Evolutionary conservation across 2,888 invertebrate genomes (phyloP).

Genomic region (Zhengitettix transpicula): DNA sequence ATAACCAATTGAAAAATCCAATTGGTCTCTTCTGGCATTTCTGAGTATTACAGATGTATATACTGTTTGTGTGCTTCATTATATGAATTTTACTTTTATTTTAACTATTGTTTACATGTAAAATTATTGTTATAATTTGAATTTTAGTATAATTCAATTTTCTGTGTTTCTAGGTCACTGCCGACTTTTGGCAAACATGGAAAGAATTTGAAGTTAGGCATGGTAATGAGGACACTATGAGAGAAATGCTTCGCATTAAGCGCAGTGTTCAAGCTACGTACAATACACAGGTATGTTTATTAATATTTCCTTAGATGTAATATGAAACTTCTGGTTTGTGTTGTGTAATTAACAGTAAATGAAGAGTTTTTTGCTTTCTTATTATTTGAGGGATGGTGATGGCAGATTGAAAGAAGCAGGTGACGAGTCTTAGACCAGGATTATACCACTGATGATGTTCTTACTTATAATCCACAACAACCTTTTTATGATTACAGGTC

Average conservation of each 20-base stretch:
- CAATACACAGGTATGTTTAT: slow-evolving; percentile 66
- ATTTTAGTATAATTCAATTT: background rate
- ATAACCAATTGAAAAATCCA: no score
- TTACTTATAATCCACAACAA: background rate
- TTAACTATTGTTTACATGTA: background rate
- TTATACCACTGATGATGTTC: no score
- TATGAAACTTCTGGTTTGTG: no score
- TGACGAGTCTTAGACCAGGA: background rate
- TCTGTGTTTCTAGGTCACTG: slow-evolving; percentile 37
- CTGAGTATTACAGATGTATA: no score
- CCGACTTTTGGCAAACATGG: slow-evolving; percentile 97
- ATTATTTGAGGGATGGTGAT: no score
- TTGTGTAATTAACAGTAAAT: no score
- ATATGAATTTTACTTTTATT: background rate
- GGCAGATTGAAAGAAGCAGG: background rate
- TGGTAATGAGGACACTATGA: slow-evolving; percentile 98
- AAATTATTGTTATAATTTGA: no score
- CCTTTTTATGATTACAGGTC: slow-evolving; percentile 22
- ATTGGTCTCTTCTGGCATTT: no score
- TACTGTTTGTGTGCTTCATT: no score
- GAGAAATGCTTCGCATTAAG: slow-evolving; percentile 96
- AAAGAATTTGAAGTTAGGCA: slow-evolving; percentile 98
- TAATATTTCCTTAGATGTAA: no score
- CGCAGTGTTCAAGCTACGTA: slow-evolving; percentile 95
- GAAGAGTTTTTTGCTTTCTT: no score